A percentile compares a stretch with the other conserved stretches of the same genome.
Evolutionary conservation across 2,113 vertebrate species (phyloP).

Genomic region (Ascaphus truei): DNA sequence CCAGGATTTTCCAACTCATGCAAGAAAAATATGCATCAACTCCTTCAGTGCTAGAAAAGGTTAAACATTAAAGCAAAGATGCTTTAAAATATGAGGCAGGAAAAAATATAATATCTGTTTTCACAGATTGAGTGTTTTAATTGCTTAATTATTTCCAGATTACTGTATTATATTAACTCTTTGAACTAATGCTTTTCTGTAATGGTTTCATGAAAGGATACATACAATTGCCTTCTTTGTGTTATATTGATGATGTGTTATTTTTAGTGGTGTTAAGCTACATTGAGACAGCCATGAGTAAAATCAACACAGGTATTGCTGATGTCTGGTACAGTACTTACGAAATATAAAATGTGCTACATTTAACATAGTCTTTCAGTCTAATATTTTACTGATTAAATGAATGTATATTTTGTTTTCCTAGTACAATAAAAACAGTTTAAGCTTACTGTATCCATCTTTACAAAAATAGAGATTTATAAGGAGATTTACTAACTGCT

Average conservation of each 20-base stretch:
- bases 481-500: too few relatives aligned
- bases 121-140: not conserved
- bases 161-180: not conserved
- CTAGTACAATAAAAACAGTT: too few relatives aligned
- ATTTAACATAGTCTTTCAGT: not conserved
- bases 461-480: too few relatives aligned
- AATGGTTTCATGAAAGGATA: not conserved
- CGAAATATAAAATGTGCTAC: not conserved
- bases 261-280: not conserved
- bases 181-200: not conserved
- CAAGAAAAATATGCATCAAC: not conserved
- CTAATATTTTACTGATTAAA: too few relatives aligned
- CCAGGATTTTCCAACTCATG: too few relatives aligned
- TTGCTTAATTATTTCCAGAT: not conserved
- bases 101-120: not conserved
- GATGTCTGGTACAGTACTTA: not conserved
- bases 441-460: too few relatives aligned
- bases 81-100: not conserved
- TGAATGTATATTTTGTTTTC: too few relatives aligned
- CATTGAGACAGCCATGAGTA: not conserved
- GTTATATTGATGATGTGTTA: slow-evolving; percentile 4
- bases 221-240: not conserved
- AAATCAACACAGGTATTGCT: not conserved
- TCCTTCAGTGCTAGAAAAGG: not conserved
- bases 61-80: not conserved